These are phyloP conservation scores for Chaenodraco wilsoni DNA, from an alignment of 2,797 vertebrate species.

Conservation along the genomic window DNA sequence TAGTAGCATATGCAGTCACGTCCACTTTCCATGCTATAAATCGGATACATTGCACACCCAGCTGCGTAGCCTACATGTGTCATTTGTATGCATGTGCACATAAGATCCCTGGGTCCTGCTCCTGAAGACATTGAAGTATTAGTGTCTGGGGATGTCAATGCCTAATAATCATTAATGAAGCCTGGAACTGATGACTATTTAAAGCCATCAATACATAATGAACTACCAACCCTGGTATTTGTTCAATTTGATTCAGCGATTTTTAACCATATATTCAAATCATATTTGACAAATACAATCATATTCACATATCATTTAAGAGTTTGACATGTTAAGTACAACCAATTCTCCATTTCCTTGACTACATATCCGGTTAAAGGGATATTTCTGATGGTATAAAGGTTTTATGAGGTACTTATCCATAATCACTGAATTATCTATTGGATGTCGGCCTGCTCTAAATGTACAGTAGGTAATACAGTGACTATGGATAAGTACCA, in stretches of 20 bases:
- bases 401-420: too few relatives aligned
- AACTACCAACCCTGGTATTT: conserved; percentile 18
- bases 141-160: conserved; percentile 36
- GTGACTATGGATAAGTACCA: too few relatives aligned
- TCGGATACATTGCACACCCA: neutral
- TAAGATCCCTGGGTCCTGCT: neutral
- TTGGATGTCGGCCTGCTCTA: too few relatives aligned
- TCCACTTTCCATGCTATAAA: conserved; percentile 1
- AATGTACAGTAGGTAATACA: too few relatives aligned
- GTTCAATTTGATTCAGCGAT: conserved; percentile 5
- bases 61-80: neutral
- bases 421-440: too few relatives aligned
- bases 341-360: conserved; percentile 19
- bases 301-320: conserved; percentile 10
- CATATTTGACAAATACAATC: conserved; percentile 2
- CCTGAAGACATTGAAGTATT: conserved; percentile 51
- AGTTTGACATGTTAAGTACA: conserved; percentile 5
- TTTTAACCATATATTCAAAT: too few relatives aligned
- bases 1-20: neutral
- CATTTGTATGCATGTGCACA: conserved; percentile 50
- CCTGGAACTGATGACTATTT: conserved; percentile 38
- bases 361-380: conserved; percentile 12
- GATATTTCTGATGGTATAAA: too few relatives aligned
- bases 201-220: conserved; percentile 44
- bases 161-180: conserved; percentile 57